These are phyloP conservation scores for Silurus lanzhouensis DNA, from an alignment of 2,797 vertebrate species.

Conservation along the genomic window DNA sequence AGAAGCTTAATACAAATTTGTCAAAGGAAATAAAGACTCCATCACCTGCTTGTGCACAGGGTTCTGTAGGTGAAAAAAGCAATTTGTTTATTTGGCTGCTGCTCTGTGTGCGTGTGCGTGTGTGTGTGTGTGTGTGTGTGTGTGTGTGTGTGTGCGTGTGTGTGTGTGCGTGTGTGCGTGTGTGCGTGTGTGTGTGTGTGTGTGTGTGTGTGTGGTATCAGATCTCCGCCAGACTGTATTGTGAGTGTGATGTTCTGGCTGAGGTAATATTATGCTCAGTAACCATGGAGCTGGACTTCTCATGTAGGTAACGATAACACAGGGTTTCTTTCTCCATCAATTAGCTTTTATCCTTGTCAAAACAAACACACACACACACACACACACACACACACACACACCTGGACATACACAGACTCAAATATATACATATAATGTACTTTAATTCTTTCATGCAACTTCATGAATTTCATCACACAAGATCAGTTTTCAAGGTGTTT, in stretches of 20 bases:
- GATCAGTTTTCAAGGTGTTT: neutral
- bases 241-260: conserved; percentile 50
- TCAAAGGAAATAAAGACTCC: conserved; percentile 83
- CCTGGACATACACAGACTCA: neutral
- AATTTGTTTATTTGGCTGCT: conserved; percentile 43
- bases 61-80: conserved; percentile 76
- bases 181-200: conserved; percentile 19
- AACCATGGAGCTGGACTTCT: conserved; percentile 68
- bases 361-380: neutral
- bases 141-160: conserved; percentile 32
- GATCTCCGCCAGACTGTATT: conserved; percentile 51
- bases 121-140: conserved; percentile 23
- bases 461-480: neutral
- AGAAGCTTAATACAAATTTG: conserved; percentile 69
- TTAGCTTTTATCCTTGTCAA: conserved; percentile 8
- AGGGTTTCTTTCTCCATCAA: conserved; percentile 33
- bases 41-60: conserved; percentile 80
- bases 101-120: conserved; percentile 16
- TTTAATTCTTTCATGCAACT: neutral
- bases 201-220: neutral
- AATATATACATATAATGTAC: neutral
- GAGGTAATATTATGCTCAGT: conserved; percentile 58
- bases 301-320: conserved; percentile 47
- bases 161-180: neutral
- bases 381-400: neutral